Conservation (phyloP, 2,113 vertebrate genomes). For the Lophotis ruficrista region DNA sequence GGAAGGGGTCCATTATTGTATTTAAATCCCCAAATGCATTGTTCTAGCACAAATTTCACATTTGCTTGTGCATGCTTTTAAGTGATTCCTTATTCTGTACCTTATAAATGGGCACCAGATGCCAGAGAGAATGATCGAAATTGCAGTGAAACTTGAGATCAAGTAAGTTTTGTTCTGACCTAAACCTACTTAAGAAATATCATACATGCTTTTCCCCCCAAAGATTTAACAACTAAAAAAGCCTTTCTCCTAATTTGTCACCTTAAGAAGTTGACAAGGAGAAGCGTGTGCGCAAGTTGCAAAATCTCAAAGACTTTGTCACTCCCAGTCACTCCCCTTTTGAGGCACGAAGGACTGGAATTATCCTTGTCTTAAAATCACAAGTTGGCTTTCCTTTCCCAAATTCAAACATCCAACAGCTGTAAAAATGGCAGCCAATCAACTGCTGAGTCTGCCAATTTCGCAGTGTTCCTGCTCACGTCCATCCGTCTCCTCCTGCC, state of each 20-base stretch:
- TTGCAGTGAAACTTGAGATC: slow-evolving; percentile 39
- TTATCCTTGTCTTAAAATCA: not conserved
- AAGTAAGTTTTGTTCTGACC: not conserved
- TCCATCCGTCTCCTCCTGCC: slow-evolving; percentile 42
- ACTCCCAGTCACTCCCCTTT: not conserved
- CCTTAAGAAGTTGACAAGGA: not conserved
- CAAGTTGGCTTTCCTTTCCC: not conserved
- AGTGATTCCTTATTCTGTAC: slow-evolving; percentile 60
- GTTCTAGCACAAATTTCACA: slow-evolving; percentile 67
- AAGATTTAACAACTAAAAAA: not conserved
- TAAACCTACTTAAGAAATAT: slow-evolving; percentile 1
- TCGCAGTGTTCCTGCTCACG: not conserved
- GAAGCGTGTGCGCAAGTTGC: not conserved
- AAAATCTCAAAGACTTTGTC: not conserved
- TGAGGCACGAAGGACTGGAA: not conserved
- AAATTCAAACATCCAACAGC: slow-evolving; percentile 48
- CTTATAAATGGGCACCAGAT: slow-evolving; percentile 65
- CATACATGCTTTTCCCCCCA: not conserved
- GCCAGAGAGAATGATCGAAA: slow-evolving; percentile 37
- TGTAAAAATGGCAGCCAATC: slow-evolving; percentile 54
- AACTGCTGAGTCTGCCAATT: slow-evolving; percentile 27
- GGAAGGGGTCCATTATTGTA: slow-evolving; percentile 58
- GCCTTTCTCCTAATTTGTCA: not conserved
- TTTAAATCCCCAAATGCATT: slow-evolving; percentile 60
- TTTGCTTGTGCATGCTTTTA: slow-evolving; percentile 49